Evolutionary conservation across 2,888 invertebrate species (phyloP).

Genomic region (Lasioglossum pauxillum): DNA sequence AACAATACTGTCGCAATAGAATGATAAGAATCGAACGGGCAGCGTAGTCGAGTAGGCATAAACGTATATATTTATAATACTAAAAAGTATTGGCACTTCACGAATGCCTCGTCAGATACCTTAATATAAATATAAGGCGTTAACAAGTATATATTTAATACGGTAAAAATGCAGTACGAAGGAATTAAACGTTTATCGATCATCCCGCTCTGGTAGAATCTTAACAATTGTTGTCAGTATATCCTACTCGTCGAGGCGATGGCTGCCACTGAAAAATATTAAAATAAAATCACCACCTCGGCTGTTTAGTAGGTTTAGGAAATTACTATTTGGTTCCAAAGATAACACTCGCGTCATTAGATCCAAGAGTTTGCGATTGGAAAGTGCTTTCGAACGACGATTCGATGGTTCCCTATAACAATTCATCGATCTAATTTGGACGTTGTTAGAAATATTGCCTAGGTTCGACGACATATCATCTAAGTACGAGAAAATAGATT

Average conservation of each 20-base stretch:
- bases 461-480: conserved; percentile 78
- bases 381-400: conserved; percentile 11
- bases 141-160: neutral
- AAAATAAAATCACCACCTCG: conserved; percentile 55
- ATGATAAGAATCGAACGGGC: conserved; percentile 24
- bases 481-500: conserved; percentile 73
- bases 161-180: conserved; percentile 10
- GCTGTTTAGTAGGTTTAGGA: conserved; percentile 22
- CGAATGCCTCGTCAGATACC: conserved; percentile 35
- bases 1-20: neutral
- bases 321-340: conserved; percentile 48
- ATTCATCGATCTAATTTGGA: conserved; percentile 43
- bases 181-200: conserved; percentile 13
- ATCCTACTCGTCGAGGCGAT: neutral
- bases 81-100: conserved; percentile 36
- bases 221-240: neutral
- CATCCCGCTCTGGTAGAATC: neutral
- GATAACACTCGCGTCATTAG: conserved; percentile 12
- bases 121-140: conserved; percentile 8
- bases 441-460: conserved; percentile 70
- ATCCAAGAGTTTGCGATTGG: neutral
- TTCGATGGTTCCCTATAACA: conserved; percentile 18
- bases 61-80: conserved; percentile 13
- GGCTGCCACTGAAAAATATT: conserved; percentile 10
- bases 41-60: conserved; percentile 22